These are phyloP conservation scores for Nyleta sp. DNA, from an alignment of 2,888 invertebrate genomes.

Conservation along the genomic window DNA sequence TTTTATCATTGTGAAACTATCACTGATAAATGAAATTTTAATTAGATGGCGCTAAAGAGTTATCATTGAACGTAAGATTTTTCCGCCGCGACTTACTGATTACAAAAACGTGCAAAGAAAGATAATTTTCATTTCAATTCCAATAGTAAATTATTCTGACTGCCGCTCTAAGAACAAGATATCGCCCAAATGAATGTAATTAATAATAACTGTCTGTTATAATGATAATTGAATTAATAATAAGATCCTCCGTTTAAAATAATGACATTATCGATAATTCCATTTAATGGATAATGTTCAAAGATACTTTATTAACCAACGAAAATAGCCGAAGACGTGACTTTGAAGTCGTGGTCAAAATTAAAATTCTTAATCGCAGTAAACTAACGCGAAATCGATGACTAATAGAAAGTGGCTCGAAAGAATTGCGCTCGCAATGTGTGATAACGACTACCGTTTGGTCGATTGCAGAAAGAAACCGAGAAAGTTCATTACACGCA, in stretches of 20 bases:
- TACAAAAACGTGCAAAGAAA: slow-evolving; percentile 42
- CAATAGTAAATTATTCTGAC: slow-evolving; percentile 31
- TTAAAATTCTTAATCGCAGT: slow-evolving; percentile 3
- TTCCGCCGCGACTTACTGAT: slow-evolving; percentile 21
- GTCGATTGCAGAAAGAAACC: slow-evolving; percentile 34
- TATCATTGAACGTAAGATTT: slow-evolving; percentile 31
- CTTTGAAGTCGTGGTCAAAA: slow-evolving; percentile 2
- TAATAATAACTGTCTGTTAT: slow-evolving; percentile 26
- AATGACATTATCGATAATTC: slow-evolving; percentile 22
- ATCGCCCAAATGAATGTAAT: slow-evolving; percentile 29
- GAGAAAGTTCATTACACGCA: slow-evolving; percentile 45
- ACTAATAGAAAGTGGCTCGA: slow-evolving; percentile 40
- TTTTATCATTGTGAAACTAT: neutral
- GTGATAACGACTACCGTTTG: slow-evolving; percentile 32
- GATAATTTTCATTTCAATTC: slow-evolving; percentile 41
- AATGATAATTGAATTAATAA: slow-evolving; percentile 35
- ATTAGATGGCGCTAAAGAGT: slow-evolving; percentile 16
- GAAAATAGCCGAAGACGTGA: neutral
- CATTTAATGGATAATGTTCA: slow-evolving; percentile 5
- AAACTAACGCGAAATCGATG: slow-evolving; percentile 23
- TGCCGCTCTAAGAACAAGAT: slow-evolving; percentile 16
- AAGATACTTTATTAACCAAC: neutral
- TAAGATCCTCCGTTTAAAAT: slow-evolving; percentile 3
- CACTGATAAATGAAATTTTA: slow-evolving; percentile 36
- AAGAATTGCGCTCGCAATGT: slow-evolving; percentile 19